phyloP scores from a whole-genome alignment of 2,888 invertebrate species.

The Diplazon laetatorius region DNA sequence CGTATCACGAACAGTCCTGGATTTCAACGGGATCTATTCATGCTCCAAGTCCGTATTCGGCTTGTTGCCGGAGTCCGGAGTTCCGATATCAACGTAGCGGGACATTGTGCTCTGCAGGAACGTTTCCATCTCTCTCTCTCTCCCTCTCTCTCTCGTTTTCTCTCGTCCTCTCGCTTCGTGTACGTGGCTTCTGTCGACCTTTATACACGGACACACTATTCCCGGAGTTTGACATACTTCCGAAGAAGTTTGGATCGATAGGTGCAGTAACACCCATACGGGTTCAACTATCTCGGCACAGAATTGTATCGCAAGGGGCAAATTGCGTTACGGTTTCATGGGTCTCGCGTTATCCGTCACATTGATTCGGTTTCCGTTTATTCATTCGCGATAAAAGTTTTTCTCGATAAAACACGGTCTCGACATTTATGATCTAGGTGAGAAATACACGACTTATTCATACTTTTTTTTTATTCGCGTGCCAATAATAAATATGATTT shows the following conservation, averaged over 20 bases:
- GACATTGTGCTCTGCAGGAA: background rate
- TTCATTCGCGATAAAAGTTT: too few relatives aligned
- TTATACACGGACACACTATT: constrained; percentile 5
- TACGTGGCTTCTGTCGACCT: background rate
- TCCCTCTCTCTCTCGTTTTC: background rate
- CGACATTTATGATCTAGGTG: too few relatives aligned
- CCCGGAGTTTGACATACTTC: constrained; percentile 15
- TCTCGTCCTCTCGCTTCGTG: background rate
- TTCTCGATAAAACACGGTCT: too few relatives aligned
- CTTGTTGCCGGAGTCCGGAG: background rate
- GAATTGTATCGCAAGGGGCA: background rate
- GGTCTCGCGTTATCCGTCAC: too few relatives aligned
- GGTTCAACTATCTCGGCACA: background rate
- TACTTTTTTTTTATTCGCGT: too few relatives aligned
- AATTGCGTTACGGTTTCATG: background rate
- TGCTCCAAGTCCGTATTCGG: background rate
- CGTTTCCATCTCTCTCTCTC: background rate
- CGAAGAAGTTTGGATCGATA: constrained; percentile 12
- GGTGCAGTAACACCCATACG: background rate
- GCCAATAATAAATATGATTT: too few relatives aligned
- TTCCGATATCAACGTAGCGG: constrained; percentile 29
- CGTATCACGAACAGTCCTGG: constrained; percentile 31
- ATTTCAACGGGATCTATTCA: constrained; percentile 12
- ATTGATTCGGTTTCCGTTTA: too few relatives aligned
- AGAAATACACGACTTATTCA: too few relatives aligned